Conservation (phyloP, 2,888 invertebrate species). For the Frankliniella intonsa region DNA sequence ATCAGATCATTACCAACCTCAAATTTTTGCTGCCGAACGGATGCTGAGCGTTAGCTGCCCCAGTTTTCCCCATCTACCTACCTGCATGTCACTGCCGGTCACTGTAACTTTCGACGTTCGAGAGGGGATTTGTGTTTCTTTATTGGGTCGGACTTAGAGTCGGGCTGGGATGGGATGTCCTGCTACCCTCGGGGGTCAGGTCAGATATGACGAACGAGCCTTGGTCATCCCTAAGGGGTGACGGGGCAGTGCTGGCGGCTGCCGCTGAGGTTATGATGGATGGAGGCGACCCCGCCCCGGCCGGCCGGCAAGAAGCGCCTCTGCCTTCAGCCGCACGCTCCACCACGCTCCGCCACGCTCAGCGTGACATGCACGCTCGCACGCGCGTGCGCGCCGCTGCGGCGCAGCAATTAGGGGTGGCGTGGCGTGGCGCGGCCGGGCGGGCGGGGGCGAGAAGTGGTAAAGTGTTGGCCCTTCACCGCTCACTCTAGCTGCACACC, state of each 20-base stretch:
- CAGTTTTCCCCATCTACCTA: no score
- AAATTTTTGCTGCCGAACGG: not conserved
- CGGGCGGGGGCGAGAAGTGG: not conserved
- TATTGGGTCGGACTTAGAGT: not conserved
- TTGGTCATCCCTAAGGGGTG: not conserved
- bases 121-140: no score
- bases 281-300: not conserved
- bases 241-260: not conserved
- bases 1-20: not conserved
- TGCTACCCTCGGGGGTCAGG: not conserved
- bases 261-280: slow-evolving; percentile 18
- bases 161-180: not conserved
- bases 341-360: not conserved
- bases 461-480: not conserved
- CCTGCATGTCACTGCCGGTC: no score
- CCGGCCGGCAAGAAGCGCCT: slow-evolving; percentile 1
- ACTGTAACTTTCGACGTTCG: no score
- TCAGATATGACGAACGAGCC: not conserved
- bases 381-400: not conserved
- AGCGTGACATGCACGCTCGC: not conserved
- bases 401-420: not conserved
- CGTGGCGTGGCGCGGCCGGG: not conserved
- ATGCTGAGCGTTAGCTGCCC: not conserved
- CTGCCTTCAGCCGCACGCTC: slow-evolving; percentile 1
- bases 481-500: not conserved